Evolutionary conservation across 2,888 invertebrate species (phyloP).

Genomic region (Dioctria linearis): DNA sequence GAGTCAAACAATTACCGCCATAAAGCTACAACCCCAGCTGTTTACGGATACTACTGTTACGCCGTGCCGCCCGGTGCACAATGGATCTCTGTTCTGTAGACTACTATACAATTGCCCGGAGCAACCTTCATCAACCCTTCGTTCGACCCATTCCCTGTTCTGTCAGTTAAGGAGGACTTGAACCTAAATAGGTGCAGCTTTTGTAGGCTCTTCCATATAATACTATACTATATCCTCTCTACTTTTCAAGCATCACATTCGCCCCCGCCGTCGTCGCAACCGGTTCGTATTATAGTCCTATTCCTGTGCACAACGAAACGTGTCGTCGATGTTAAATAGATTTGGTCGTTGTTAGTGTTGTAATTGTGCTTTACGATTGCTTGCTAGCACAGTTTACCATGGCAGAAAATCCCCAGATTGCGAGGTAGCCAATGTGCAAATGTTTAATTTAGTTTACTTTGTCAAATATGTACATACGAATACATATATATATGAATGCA

Average conservation of each 20-base stretch:
- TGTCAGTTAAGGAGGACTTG: not conserved
- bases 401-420: slow-evolving; percentile 37
- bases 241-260: not conserved
- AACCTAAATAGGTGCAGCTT: slow-evolving; percentile 18
- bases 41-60: slow-evolving; percentile 24
- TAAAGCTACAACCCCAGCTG: slow-evolving; percentile 24
- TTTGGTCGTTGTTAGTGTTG: slow-evolving; percentile 37
- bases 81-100: not conserved
- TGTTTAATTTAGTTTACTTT: slow-evolving; percentile 50
- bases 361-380: slow-evolving; percentile 45
- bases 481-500: not conserved
- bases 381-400: slow-evolving; percentile 37
- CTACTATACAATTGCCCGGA: not conserved
- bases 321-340: slow-evolving; percentile 44
- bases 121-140: not conserved
- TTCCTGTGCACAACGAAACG: slow-evolving; percentile 8
- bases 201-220: not conserved
- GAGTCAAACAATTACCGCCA: slow-evolving; percentile 39
- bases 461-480: slow-evolving; percentile 14
- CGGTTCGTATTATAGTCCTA: not conserved
- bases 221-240: too few species aligned
- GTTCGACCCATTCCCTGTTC: not conserved
- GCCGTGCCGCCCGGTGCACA: not conserved
- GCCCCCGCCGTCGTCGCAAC: not conserved
- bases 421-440: slow-evolving; percentile 48